Conservation (phyloP, 2,797 vertebrate species). For the Basileuterus tristriatus region DNA sequence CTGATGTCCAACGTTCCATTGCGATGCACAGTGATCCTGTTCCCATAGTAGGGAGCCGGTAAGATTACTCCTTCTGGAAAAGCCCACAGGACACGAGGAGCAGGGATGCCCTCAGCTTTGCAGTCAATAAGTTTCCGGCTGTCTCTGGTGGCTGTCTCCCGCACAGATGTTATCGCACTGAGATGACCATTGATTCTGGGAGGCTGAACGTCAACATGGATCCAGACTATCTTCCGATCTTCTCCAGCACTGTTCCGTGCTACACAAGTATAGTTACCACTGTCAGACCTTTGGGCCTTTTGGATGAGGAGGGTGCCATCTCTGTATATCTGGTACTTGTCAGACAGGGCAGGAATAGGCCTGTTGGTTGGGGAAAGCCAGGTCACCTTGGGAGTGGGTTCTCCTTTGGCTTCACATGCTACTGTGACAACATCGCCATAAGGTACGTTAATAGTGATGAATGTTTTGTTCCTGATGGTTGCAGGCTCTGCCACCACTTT, state of each 20-base stretch:
- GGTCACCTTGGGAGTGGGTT: constrained; percentile 79
- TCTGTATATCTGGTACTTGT: constrained; percentile 84
- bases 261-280: constrained; percentile 90
- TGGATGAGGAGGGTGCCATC: constrained; percentile 87
- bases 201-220: constrained; percentile 81
- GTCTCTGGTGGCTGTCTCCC: constrained; percentile 75
- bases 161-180: constrained; percentile 68
- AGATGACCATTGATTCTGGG: constrained; percentile 83
- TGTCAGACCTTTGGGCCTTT: constrained; percentile 86
- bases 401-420: constrained; percentile 82
- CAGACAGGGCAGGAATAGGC: constrained; percentile 75
- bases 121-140: constrained; percentile 83
- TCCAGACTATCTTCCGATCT: constrained; percentile 77
- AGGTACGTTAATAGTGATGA: constrained; percentile 68
- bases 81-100: constrained; percentile 85
- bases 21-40: constrained; percentile 83
- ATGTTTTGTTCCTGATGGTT: constrained; percentile 76
- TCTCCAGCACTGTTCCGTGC: constrained; percentile 85
- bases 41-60: constrained; percentile 87
- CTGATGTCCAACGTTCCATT: constrained; percentile 91
- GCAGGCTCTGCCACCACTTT: constrained; percentile 80
- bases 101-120: constrained; percentile 81
- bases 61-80: constrained; percentile 88
- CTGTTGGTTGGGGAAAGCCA: constrained; percentile 88
- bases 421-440: constrained; percentile 82